Percentiles rank a stretch among this genome's conserved stretches.
Evolutionary conservation across 2,888 invertebrate species (phyloP).

Genomic region (Parnassius smintheus): DNA sequence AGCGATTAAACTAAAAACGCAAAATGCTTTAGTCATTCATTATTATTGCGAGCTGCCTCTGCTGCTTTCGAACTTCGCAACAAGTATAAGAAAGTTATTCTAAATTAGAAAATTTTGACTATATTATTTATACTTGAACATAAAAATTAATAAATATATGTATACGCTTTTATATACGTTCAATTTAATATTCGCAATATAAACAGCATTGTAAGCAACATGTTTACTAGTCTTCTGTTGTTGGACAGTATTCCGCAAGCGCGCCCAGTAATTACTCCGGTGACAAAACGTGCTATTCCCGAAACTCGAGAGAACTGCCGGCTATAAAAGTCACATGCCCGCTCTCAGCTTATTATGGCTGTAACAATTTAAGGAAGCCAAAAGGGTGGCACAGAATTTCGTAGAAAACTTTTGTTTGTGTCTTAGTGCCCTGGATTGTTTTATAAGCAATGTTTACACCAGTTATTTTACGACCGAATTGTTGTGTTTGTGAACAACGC

Average conservation of each 20-base stretch:
- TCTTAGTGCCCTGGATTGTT: slow-evolving; percentile 70
- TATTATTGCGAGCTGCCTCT: too few relatives aligned
- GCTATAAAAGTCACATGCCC: slow-evolving; percentile 77
- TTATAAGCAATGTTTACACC: slow-evolving; percentile 78
- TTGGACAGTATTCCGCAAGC: slow-evolving; percentile 43
- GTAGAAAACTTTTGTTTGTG: slow-evolving; percentile 72
- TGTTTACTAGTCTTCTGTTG: slow-evolving; percentile 55
- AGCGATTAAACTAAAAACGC: too few relatives aligned
- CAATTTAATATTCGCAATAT: too few relatives aligned
- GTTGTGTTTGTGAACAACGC: slow-evolving; percentile 51
- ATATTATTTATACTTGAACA: too few relatives aligned
- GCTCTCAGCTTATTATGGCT: slow-evolving; percentile 71
- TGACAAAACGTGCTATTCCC: slow-evolving; percentile 66
- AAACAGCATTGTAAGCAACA: slow-evolving; percentile 41
- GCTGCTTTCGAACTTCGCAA: too few relatives aligned
- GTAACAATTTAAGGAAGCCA: slow-evolving; percentile 79
- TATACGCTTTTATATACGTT: too few relatives aligned
- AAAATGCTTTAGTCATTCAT: too few relatives aligned
- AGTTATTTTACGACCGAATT: slow-evolving; percentile 74
- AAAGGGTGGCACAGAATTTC: slow-evolving; percentile 74
- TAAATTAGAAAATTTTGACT: too few relatives aligned
- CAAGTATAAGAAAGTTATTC: too few relatives aligned
- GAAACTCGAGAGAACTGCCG: slow-evolving; percentile 68
- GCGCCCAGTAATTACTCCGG: slow-evolving; percentile 60
- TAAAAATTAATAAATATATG: too few relatives aligned